Evolutionary conservation across 2,113 vertebrate genomes (phyloP).

Genomic region (Epinephelus fuscoguttatus): DNA sequence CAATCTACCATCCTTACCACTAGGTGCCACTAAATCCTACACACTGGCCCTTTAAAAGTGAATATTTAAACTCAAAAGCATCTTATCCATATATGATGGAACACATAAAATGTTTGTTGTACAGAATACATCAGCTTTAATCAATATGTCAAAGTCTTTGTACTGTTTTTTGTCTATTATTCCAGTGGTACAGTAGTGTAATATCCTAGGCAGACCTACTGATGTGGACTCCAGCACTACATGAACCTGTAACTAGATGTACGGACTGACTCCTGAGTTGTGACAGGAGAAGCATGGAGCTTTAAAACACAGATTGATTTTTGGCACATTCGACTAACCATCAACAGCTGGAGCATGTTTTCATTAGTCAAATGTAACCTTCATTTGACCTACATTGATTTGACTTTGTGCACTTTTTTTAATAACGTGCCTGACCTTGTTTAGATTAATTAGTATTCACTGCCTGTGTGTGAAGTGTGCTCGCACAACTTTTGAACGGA

Average conservation of each 20-base stretch:
- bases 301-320: constrained; percentile 57
- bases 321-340: constrained; percentile 70
- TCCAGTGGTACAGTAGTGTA: constrained; percentile 79
- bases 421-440: constrained; percentile 10
- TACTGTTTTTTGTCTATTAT: constrained; percentile 60
- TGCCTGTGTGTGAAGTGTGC: constrained; percentile 73
- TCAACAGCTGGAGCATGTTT: constrained; percentile 65
- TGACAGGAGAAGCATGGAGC: constrained; percentile 74
- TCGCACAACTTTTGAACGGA: constrained; percentile 15
- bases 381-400: background rate
- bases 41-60: background rate
- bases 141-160: constrained; percentile 31
- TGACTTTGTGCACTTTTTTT: constrained; percentile 32
- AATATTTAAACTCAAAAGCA: background rate
- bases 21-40: too few relatives aligned
- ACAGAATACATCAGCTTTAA: background rate
- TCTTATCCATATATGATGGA: background rate
- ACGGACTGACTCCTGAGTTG: constrained; percentile 52
- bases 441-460: constrained; percentile 37
- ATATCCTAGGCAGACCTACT: constrained; percentile 66
- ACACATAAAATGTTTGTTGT: background rate
- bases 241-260: constrained; percentile 71
- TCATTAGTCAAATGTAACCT: background rate
- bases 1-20: too few relatives aligned
- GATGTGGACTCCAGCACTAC: constrained; percentile 70